Conservation (phyloP, 2,113 vertebrate genomes). For the Nycticryphes semicollaris region DNA sequence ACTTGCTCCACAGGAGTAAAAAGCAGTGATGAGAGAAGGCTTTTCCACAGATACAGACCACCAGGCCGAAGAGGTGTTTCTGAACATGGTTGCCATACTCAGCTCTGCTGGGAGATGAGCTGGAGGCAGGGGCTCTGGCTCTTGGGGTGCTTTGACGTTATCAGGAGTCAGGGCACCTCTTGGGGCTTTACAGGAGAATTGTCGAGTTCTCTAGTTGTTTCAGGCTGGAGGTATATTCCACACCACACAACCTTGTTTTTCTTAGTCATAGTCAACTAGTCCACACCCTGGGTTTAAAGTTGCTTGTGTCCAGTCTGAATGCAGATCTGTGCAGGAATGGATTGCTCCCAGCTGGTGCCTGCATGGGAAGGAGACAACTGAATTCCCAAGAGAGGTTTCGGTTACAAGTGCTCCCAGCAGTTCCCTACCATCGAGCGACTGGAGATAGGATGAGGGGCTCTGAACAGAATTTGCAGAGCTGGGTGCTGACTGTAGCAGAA, state of each 20-base stretch:
- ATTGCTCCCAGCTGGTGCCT: neutral
- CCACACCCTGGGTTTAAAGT: neutral
- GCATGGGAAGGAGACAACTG: neutral
- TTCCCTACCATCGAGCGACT: neutral
- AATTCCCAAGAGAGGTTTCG: neutral
- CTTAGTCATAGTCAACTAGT: conserved; percentile 28
- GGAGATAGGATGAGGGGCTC: neutral
- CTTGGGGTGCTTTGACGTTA: neutral
- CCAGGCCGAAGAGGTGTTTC: neutral
- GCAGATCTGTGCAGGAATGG: neutral
- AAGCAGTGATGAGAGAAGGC: neutral
- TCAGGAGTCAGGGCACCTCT: neutral
- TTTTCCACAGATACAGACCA: neutral
- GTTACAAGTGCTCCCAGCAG: neutral
- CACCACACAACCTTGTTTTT: neutral
- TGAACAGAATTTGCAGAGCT: neutral
- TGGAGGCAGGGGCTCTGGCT: neutral
- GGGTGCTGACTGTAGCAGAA: neutral
- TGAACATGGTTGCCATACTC: neutral
- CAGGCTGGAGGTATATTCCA: neutral
- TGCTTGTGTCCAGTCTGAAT: neutral
- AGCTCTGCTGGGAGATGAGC: neutral
- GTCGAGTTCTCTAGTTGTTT: neutral
- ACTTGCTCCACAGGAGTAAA: neutral
- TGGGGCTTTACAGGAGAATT: neutral